These are phyloP conservation scores for Helleia helle DNA, from an alignment of 2,888 invertebrate genomes.

Conservation along the genomic window DNA sequence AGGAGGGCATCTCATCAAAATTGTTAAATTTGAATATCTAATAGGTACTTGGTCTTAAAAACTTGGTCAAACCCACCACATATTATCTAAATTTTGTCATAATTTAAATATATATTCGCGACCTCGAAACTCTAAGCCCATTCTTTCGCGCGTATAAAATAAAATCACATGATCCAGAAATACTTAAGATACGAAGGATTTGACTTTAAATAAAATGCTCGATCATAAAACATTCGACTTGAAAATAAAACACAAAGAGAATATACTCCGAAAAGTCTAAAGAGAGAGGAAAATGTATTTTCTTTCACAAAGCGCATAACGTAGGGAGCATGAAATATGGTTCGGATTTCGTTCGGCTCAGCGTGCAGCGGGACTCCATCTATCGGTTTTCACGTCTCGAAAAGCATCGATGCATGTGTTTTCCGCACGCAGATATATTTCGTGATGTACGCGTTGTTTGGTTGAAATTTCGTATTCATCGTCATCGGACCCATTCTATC, in stretches of 20 bases:
- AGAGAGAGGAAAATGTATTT: slow-evolving; percentile 71
- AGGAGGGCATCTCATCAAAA: no score
- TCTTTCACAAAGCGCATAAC: slow-evolving; percentile 70
- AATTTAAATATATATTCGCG: no score
- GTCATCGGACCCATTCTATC: no score
- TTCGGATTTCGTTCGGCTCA: slow-evolving; percentile 62
- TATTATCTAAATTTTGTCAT: no score
- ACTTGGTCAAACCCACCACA: no score
- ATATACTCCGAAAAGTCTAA: slow-evolving; percentile 48
- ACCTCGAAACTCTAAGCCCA: no score
- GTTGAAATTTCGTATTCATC: neutral
- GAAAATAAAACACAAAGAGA: slow-evolving; percentile 30
- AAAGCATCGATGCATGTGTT: slow-evolving; percentile 37
- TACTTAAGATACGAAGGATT: no score
- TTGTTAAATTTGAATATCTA: no score
- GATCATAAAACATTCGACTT: neutral
- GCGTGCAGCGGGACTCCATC: slow-evolving; percentile 53
- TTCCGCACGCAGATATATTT: slow-evolving; percentile 6
- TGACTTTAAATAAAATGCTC: no score
- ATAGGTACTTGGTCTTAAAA: no score
- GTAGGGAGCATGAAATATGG: slow-evolving; percentile 67
- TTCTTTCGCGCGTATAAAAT: no score
- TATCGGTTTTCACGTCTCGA: slow-evolving; percentile 59
- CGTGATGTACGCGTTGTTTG: neutral
- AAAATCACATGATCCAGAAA: no score